Base-by-base conservation (phyloP, 1,140 invertebrate species). In the Atopsyche davidsoni region DNA sequence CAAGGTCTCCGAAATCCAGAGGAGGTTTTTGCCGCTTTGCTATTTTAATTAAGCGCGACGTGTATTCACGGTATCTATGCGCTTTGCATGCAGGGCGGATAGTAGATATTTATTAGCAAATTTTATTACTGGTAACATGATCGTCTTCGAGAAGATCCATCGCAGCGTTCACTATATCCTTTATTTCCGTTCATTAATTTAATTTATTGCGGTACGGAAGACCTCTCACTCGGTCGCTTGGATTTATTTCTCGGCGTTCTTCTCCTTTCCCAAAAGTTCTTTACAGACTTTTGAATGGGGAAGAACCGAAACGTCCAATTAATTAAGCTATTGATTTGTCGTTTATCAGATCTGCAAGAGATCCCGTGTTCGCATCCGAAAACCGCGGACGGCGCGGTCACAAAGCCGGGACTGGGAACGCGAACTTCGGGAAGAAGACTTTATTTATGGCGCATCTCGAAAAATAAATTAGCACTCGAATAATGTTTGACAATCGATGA, bases 241-340 rank as follows among this genome's bases (percentile, higher is more conserved):
- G 46, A 46, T 53, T 52, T 49, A 44, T 51, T 46, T 48, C 45
- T 21, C 14, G 3, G 3, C 46, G 16, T 9, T 14, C 17, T 22
- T 22, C 38, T 6, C 25, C 21, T n/a, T 34, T 24, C 28, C 48
- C 24, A 39, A 53, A 46, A 34, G 46, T 39, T 52, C 40, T 31
- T 46, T 32, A 51, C 51, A 24, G 56, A 58, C 56, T 58, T 58
- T 58, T 58, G 51, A 58, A 58, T 58, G 56, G 55, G 51, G 46
- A 41, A 47, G 51, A 58, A 58, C 51, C 56, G 56, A 58, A 54
- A 58, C 50, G 52, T 54, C 56, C 56, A 58, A 58, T 58, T 58
- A 58, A 58, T 58, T 58, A 58, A 58, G 52, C 52, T 50, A 55
- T 58, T 58, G 56, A 58, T 58, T 58, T 58, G 56, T 55, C 38